Evolutionary conservation across 1,140 invertebrate genomes (phyloP).

Genomic region (Eupristina koningsbergeri): DNA sequence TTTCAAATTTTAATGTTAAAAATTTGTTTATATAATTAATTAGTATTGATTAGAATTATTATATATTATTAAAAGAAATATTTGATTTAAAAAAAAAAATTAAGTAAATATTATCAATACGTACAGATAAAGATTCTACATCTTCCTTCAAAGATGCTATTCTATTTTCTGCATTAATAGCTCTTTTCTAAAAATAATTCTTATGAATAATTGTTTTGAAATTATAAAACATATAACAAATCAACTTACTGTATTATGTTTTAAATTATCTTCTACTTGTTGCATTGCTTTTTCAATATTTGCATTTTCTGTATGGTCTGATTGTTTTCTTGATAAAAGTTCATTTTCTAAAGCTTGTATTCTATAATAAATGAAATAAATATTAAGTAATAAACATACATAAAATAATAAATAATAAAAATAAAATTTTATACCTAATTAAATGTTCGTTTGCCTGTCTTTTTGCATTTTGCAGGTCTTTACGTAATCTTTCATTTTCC

Average conservation of each 20-base stretch:
- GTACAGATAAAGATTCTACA: slow-evolving; percentile 76
- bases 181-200: slow-evolving; percentile 72
- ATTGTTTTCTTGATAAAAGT: slow-evolving; percentile 70
- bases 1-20: too few relatives aligned
- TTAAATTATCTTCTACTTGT: slow-evolving; percentile 76
- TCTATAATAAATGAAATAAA: slow-evolving; percentile 56
- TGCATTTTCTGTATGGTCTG: slow-evolving; percentile 73
- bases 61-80: too few relatives aligned
- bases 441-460: slow-evolving; percentile 74
- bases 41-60: too few relatives aligned
- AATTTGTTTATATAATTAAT: neutral
- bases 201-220: slow-evolving; percentile 19
- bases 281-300: slow-evolving; percentile 75
- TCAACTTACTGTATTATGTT: slow-evolving; percentile 73
- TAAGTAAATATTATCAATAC: slow-evolving; percentile 48
- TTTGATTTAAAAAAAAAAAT: too few relatives aligned
- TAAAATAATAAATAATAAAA: slow-evolving; percentile 8
- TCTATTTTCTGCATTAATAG: slow-evolving; percentile 74
- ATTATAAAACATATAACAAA: neutral
- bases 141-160: slow-evolving; percentile 75
- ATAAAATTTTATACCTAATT: slow-evolving; percentile 62
- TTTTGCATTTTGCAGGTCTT: slow-evolving; percentile 74
- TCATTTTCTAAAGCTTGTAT: slow-evolving; percentile 74
- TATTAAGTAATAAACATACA: neutral
- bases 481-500: slow-evolving; percentile 76